phyloP scores from a whole-genome alignment of 2,888 invertebrate species.

The Spialia ferax region DNA sequence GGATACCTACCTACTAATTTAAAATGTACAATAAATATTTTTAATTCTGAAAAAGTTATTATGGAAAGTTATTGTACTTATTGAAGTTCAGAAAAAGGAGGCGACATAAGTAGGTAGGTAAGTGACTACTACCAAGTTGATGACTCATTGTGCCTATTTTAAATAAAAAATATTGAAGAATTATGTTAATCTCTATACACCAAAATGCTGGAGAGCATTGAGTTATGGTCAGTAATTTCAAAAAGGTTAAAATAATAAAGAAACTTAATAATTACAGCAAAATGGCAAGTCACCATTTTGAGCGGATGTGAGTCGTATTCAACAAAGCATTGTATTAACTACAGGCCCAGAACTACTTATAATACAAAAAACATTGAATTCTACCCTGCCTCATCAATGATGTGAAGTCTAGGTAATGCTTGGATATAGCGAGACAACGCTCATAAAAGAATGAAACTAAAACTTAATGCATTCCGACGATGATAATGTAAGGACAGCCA shows the following conservation, averaged over 20 bases:
- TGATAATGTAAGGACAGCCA: slow-evolving; percentile 80
- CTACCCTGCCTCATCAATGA: slow-evolving; percentile 54
- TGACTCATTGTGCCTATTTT: background rate
- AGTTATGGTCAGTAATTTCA: slow-evolving; percentile 28
- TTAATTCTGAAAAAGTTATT: too few relatives aligned
- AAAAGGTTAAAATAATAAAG: slow-evolving; percentile 35
- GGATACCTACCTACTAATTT: too few relatives aligned
- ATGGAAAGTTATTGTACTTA: too few relatives aligned
- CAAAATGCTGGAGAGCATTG: background rate
- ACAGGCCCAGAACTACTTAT: slow-evolving; percentile 52
- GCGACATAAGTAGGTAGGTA: too few relatives aligned
- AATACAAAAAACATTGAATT: slow-evolving; percentile 61
- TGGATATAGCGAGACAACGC: slow-evolving; percentile 53
- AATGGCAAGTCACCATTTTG: slow-evolving; percentile 89
- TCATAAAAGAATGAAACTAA: slow-evolving; percentile 58
- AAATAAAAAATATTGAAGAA: background rate
- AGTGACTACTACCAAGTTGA: background rate
- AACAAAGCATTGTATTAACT: slow-evolving; percentile 75
- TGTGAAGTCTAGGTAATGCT: slow-evolving; percentile 60
- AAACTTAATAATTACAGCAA: slow-evolving; percentile 54
- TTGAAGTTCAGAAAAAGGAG: too few relatives aligned
- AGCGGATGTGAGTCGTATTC: slow-evolving; percentile 84
- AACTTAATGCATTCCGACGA: slow-evolving; percentile 67
- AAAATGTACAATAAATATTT: too few relatives aligned
- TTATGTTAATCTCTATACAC: background rate